Evolutionary conservation across 2,113 vertebrate species (phyloP), one percentile per base, ranked within the genome.

Genomic region (Semnopithecus entellus): DNA sequence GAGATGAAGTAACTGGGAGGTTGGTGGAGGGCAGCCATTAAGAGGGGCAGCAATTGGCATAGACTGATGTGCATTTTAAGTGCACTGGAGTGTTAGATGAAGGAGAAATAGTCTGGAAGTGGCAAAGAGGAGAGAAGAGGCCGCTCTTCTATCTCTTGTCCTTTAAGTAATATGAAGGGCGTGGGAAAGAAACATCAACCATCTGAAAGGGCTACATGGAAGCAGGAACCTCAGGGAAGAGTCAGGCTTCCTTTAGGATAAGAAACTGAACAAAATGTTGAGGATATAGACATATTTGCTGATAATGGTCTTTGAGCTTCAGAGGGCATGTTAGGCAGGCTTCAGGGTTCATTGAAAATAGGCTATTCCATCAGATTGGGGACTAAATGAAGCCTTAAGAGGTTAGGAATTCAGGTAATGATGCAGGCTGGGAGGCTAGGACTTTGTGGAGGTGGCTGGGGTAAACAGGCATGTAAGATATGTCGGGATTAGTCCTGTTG

Each of bases 221-320:
- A 90, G 8, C 13, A 59, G 50, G 50, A 9, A 92, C 43, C 32
- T 90, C 18, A 86, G 79, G 32, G 43, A 88, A 93, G 68, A 72
- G 16, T 30, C 30, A 64, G 14, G 57, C 16, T 92, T 94, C n/a
- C 12, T 89, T 92, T 82, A 68, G 76, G 75, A 94, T 7, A 91
- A 95, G 64, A 85, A 86, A 88, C 38, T 76, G 73, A 91, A 86
- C 66, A 59, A 89, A 89, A 73, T 81, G 9, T 82, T 94, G 82
- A 97, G 13, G 2, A 66, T 85, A 78, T 43, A 82, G 50, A 95
- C 38, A 48, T 79, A 59, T 88, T 57, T 97, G 75, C 50, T 84
- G n/a, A 78, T 55, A 23, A 82, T 78, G 22, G 57, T 16, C 16
- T 52, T 83, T 94, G 89, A 78, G 52, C 95, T 95, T 94, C 84